Conservation (phyloP, 2,888 invertebrate genomes). For the Drosophila melanosoma region DNA sequence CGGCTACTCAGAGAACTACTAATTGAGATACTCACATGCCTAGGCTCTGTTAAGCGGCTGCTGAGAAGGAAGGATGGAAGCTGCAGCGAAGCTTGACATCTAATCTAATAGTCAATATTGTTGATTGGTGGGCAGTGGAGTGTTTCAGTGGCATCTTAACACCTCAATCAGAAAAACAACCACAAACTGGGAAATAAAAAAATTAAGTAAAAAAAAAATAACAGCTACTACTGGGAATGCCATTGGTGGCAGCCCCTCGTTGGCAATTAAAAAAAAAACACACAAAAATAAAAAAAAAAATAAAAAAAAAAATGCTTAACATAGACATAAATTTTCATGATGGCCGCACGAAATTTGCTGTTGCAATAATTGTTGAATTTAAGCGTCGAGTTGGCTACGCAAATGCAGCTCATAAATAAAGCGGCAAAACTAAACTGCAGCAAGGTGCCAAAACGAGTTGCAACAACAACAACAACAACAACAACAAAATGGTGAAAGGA, state of each 20-base stretch:
- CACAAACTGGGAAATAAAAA: not conserved
- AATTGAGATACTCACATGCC: not conserved
- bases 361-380: conserved; percentile 40
- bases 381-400: conserved; percentile 60
- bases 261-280: conserved; percentile 8
- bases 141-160: conserved; percentile 40
- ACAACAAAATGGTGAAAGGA: conserved; percentile 32
- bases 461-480: conserved; percentile 43
- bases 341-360: conserved; percentile 46
- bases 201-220: not conserved
- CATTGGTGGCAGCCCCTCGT: not conserved
- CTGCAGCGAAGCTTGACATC: conserved; percentile 16
- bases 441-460: conserved; percentile 55
- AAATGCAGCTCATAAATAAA: conserved; percentile 82
- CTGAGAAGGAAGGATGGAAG: not conserved
- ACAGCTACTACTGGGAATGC: not conserved
- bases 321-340: conserved; percentile 44
- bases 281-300: not conserved
- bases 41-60: not conserved
- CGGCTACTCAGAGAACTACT: conserved; percentile 14
- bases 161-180: conserved; percentile 39
- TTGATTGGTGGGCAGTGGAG: conserved; percentile 28
- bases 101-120: conserved; percentile 50
- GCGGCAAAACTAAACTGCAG: conserved; percentile 68
- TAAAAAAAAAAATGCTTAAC: not conserved